Percentiles rank a stretch among this genome's conserved stretches.
These are phyloP conservation scores for Caenorhabditis wallacei DNA, from an alignment of 2,888 invertebrate species.

Conservation along the genomic window DNA sequence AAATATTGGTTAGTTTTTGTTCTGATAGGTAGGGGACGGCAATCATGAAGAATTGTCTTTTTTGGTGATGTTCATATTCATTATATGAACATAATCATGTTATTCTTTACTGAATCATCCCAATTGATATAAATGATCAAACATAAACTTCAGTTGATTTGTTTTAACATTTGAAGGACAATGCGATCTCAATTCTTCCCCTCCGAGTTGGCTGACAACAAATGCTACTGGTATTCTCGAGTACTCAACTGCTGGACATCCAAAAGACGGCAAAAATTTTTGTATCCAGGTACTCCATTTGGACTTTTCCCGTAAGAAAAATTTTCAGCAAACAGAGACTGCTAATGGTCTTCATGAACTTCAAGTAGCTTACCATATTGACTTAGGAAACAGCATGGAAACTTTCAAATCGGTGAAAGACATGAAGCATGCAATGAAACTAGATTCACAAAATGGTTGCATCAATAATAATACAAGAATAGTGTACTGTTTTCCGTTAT, in stretches of 20 bases:
- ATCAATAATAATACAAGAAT: slow-evolving; percentile 59
- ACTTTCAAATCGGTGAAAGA: slow-evolving; percentile 7
- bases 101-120: no score
- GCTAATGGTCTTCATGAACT: slow-evolving; percentile 28
- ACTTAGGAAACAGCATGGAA: slow-evolving; percentile 13
- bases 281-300: slow-evolving; percentile 58
- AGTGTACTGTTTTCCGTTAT: slow-evolving; percentile 63
- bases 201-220: slow-evolving; percentile 65
- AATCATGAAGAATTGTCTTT: no score
- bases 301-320: no score
- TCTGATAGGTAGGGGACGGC: no score
- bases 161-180: slow-evolving; percentile 50
- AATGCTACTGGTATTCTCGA: slow-evolving; percentile 64
- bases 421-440: slow-evolving; percentile 26
- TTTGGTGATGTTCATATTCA: no score
- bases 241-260: slow-evolving; percentile 64
- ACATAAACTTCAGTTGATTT: no score
- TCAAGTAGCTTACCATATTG: slow-evolving; percentile 69
- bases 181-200: slow-evolving; percentile 50
- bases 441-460: slow-evolving; percentile 37
- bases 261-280: slow-evolving; percentile 59
- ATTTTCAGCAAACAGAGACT: slow-evolving; percentile 50
- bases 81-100: no score
- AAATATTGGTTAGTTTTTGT: slow-evolving; percentile 23
- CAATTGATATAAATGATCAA: no score